Evolutionary conservation across 1,140 invertebrate species (phyloP), one percentile per base, ranked within the genome.

Genomic region (Hyphantria cunea): DNA sequence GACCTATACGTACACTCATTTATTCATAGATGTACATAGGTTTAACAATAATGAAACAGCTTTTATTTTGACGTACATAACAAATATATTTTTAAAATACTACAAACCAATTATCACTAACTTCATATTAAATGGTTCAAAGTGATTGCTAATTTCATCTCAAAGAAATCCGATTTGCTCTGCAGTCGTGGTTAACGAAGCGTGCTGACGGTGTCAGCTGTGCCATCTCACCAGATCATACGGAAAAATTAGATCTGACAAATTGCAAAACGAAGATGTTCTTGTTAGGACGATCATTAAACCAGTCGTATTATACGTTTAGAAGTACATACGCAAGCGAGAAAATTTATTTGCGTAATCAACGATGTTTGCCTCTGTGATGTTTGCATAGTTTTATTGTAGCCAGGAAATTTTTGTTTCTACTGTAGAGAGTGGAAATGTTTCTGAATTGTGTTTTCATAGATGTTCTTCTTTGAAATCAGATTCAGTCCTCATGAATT

Each of bases 121-220:
- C 66, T 37, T 52, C 61, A 71, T 68, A 73, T 68, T 73, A 68
- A 75, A 72, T 74, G 58, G 64, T 53, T 60, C 68, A 77, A 74
- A 77, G 71, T 61, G 68, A 75, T 78, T 77, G 76, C 72, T 81
- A 82, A 79, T 79, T 79, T 61, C 63, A 60, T 73, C 61, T 74
- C 70, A 77, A 77, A 77, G 72, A 74, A 72, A 68, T 74, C 64
- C 52, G 64, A 72, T 77, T 80, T 69, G 56, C 59, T 55, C 53
- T 72, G 66, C 69, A 66, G 75, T 32, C 41, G 48, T 32, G 25
- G 10, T 15, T 80, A 80, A 80, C 78, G 78, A 80, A 80, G 73
- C 78, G 68, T 65, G 47, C 48, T 11, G 15, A n/a, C 60, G 32
- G 54, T 59, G 73, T 68, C 66, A 72, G 64, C 72, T 66, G 68